phyloP scores from a whole-genome alignment of 30 jellyfish, hydroid and myxozoan genomes.

The Hydractinia echinata region DNA sequence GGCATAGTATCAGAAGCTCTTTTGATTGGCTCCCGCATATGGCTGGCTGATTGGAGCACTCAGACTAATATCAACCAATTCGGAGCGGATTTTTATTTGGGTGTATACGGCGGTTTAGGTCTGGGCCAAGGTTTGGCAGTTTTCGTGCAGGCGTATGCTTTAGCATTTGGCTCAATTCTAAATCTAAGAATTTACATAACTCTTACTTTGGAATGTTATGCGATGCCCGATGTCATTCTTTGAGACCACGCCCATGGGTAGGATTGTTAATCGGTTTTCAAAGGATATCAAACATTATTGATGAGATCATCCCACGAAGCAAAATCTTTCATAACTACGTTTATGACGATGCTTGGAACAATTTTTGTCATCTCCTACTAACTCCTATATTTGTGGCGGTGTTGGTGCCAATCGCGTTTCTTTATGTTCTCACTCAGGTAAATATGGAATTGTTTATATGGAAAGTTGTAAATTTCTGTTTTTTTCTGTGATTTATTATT shows the following conservation, averaged over 20 bases:
- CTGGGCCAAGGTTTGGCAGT: conserved; percentile 52
- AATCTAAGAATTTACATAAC: conserved; percentile 65
- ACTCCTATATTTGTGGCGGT: conserved; percentile 84
- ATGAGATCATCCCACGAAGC: conserved; percentile 65
- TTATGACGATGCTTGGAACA: conserved; percentile 58
- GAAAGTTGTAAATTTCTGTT: background rate
- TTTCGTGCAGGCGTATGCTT: conserved; percentile 18
- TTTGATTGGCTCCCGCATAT: conserved; percentile 76
- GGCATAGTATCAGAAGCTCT: conserved; percentile 58
- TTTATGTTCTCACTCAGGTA: conserved; percentile 86
- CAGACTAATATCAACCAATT: conserved; percentile 26
- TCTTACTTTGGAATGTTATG: conserved; percentile 45
- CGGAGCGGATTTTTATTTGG: conserved; percentile 67
- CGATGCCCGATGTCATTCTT: conserved; percentile 91
- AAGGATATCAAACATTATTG: conserved; percentile 82
- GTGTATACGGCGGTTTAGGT: conserved; percentile 84
- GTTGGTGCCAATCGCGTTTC: conserved; percentile 62
- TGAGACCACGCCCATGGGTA: conserved; percentile 98
- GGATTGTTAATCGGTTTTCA: conserved; percentile 82
- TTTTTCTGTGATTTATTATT: background rate
- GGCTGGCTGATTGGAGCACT: conserved; percentile 95
- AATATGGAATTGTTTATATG: background rate
- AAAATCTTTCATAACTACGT: conserved; percentile 43
- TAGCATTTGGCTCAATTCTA: conserved; percentile 58
- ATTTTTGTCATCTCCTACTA: conserved; percentile 62